These are phyloP conservation scores for Oeneis ivallda DNA, from an alignment of 2,888 invertebrate genomes.

Conservation along the genomic window DNA sequence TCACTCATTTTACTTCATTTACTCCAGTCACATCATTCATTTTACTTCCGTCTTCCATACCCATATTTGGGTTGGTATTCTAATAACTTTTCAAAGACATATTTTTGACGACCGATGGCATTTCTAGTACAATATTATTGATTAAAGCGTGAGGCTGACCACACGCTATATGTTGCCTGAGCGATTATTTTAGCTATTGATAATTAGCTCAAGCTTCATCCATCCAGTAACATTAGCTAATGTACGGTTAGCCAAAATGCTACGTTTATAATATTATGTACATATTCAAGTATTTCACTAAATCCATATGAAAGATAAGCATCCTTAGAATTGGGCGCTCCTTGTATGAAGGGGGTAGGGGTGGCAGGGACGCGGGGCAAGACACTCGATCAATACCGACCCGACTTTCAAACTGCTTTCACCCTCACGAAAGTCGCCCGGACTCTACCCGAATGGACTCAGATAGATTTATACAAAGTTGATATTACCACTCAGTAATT, in stretches of 20 bases:
- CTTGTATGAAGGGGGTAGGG: conserved; percentile 54
- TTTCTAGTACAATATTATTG: no score
- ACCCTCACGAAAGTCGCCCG: conserved; percentile 81
- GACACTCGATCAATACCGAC: conserved; percentile 82
- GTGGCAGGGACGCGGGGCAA: conserved; percentile 56
- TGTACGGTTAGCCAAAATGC: not conserved
- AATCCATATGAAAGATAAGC: conserved; percentile 51
- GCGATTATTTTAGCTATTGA: not conserved
- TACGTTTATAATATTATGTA: not conserved
- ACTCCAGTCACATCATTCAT: no score
- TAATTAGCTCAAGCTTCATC: not conserved
- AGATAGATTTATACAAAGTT: conserved; percentile 51
- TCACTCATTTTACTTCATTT: no score
- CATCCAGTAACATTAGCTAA: not conserved
- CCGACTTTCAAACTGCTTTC: conserved; percentile 83
- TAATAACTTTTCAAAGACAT: no score
- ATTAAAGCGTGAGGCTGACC: not conserved
- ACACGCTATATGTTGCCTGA: not conserved
- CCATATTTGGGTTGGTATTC: no score
- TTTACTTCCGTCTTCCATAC: no score
- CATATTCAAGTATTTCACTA: conserved; percentile 14
- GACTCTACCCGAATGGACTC: conserved; percentile 68
- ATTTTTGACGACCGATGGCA: no score
- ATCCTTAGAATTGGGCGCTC: conserved; percentile 73
- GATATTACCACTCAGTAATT: conserved; percentile 37